A percentile compares a stretch with the other conserved stretches of the same genome.
phyloP scores from a whole-genome alignment of 1,140 invertebrate genomes.

The Saxidomus purpurata region DNA sequence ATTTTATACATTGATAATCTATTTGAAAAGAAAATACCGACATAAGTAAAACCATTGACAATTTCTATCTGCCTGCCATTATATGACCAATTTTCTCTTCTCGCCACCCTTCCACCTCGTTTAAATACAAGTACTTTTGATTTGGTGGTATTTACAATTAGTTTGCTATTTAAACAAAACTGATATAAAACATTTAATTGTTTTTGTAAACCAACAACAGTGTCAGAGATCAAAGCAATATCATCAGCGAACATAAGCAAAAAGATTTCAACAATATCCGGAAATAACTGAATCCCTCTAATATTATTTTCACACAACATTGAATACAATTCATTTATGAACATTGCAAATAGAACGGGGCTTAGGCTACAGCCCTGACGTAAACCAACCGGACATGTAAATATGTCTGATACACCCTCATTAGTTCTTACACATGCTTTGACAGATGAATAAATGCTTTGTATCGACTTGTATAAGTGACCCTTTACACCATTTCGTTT shows the following conservation, averaged over 20 bases:
- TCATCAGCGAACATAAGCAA: conserved; percentile 59
- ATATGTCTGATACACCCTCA: conserved; percentile 16
- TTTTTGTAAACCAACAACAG: conserved; percentile 43
- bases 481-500: conserved; percentile 22
- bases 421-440: conserved; percentile 46
- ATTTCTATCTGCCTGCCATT: no score
- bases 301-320: conserved; percentile 15
- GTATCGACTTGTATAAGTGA: conserved; percentile 18
- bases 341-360: conserved; percentile 52
- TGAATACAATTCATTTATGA: conserved; percentile 45
- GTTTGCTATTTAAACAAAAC: conserved; percentile 8
- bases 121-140: conserved; percentile 31
- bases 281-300: conserved; percentile 33
- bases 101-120: not conserved
- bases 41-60: no score
- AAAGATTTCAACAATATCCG: conserved; percentile 29
- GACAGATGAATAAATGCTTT: conserved; percentile 46
- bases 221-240: conserved; percentile 49
- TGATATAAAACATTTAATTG: conserved; percentile 12
- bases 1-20: no score
- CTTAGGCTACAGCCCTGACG: conserved; percentile 42
- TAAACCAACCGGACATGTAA: conserved; percentile 41
- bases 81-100: not conserved
- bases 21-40: no score
- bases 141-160: conserved; percentile 38